Conservation (phyloP, 2,888 invertebrate species). For the Heliconius erato region DNA sequence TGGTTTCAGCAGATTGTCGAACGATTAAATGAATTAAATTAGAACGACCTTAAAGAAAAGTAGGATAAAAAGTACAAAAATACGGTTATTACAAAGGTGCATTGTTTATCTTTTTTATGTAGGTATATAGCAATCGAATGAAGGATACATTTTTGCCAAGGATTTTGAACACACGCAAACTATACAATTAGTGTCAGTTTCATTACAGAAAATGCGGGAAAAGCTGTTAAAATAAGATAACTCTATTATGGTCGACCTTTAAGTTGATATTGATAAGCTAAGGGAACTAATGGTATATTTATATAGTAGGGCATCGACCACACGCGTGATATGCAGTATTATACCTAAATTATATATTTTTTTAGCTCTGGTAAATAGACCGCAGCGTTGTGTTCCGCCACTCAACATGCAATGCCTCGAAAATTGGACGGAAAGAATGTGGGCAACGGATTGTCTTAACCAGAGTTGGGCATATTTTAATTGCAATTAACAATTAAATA, state of each 20-base stretch:
- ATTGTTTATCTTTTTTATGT: constrained; percentile 23
- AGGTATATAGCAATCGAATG: constrained; percentile 25
- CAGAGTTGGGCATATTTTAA: too few species aligned
- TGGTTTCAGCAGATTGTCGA: background rate
- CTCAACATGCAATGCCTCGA: background rate
- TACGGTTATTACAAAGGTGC: background rate
- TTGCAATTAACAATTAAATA: too few species aligned
- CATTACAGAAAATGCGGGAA: constrained; percentile 35
- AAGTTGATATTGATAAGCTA: constrained; percentile 14
- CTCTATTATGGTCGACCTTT: background rate
- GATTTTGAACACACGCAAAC: constrained; percentile 25
- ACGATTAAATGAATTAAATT: constrained; percentile 1
- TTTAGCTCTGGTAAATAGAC: background rate
- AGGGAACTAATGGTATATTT: background rate
- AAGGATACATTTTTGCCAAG: constrained; percentile 38
- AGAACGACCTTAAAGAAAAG: constrained; percentile 11
- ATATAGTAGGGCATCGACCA: background rate
- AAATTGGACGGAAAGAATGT: too few species aligned
- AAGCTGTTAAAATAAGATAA: constrained; percentile 18
- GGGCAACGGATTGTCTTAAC: too few species aligned
- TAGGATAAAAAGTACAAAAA: background rate
- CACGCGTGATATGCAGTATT: too few species aligned
- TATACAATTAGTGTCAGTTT: constrained; percentile 31
- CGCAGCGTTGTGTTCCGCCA: background rate
- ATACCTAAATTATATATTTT: background rate